Evolutionary conservation across 2,113 vertebrate species (phyloP).

Genomic region (Myrmecophaga tridactyla): DNA sequence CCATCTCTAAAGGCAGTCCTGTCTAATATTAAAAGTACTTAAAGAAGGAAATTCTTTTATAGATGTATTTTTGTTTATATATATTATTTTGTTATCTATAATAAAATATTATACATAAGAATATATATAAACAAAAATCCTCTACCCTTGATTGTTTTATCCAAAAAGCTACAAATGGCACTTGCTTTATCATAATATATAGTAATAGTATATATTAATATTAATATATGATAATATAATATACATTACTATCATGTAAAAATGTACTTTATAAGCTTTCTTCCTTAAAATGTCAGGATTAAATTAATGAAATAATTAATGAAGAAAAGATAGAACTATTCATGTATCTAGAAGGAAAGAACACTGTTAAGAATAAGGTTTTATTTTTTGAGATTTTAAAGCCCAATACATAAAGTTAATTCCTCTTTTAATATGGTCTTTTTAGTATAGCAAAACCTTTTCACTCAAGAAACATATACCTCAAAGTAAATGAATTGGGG

Average conservation of each 20-base stretch:
- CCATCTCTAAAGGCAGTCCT: background rate
- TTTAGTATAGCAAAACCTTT: conserved; percentile 36
- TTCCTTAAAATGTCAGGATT: background rate
- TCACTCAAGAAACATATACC: background rate
- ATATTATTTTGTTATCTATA: background rate
- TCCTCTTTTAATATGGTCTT: background rate
- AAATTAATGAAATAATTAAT: background rate
- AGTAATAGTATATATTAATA: background rate
- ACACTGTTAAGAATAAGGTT: background rate
- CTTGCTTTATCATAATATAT: conserved; percentile 8
- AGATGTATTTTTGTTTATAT: background rate
- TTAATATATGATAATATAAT: too few relatives aligned
- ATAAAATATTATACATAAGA: background rate
- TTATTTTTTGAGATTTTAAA: conserved; percentile 21
- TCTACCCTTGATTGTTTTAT: background rate
- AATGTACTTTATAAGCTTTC: background rate
- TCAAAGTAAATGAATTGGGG: conserved; percentile 51
- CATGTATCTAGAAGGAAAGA: background rate
- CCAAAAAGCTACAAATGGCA: background rate
- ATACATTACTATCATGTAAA: background rate
- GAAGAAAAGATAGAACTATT: conserved; percentile 19
- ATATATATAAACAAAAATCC: background rate
- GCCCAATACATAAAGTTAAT: background rate
- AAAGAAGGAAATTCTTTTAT: background rate
- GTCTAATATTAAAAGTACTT: background rate